Evolutionary conservation across 2,888 invertebrate species (phyloP).

Genomic region (Meiosimyza platycephala): DNA sequence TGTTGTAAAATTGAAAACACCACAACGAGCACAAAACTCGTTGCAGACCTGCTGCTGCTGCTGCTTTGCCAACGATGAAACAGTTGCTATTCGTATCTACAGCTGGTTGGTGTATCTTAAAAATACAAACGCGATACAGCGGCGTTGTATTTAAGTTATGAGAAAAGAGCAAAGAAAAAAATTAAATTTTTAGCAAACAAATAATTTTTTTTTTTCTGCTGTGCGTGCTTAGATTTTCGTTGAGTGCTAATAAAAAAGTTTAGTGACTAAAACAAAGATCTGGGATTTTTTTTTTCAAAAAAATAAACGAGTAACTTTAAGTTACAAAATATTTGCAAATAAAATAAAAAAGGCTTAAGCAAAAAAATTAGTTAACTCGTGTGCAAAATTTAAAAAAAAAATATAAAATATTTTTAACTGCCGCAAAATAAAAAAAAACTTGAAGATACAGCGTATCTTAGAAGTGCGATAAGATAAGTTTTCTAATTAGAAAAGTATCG

Average conservation of each 20-base stretch:
- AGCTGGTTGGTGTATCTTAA: constrained; percentile 52
- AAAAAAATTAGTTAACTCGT: too few species aligned
- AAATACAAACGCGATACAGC: not conserved
- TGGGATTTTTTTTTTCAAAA: too few species aligned
- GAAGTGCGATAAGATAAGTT: too few species aligned
- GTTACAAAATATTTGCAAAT: too few species aligned
- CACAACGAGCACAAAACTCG: constrained; percentile 2
- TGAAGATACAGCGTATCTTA: too few species aligned
- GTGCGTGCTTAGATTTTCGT: not conserved
- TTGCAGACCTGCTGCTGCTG: not conserved
- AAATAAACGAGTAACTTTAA: too few species aligned
- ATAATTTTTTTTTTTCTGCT: not conserved
- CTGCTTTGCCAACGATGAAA: constrained; percentile 36
- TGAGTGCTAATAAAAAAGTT: constrained; percentile 5
- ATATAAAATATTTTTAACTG: too few species aligned
- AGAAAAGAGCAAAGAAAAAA: constrained; percentile 13
- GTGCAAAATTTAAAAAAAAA: too few species aligned
- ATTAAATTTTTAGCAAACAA: not conserved
- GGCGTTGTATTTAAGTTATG: constrained; percentile 7
- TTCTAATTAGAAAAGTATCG: too few species aligned
- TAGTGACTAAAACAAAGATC: not conserved
- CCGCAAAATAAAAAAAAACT: constrained; percentile 25
- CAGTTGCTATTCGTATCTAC: constrained; percentile 51
- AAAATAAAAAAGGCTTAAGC: too few species aligned
- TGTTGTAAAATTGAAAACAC: not conserved